Evolutionary conservation across 2,888 invertebrate species (phyloP), one percentile per base, ranked within the genome.

Genomic region (Thereva unica): DNA sequence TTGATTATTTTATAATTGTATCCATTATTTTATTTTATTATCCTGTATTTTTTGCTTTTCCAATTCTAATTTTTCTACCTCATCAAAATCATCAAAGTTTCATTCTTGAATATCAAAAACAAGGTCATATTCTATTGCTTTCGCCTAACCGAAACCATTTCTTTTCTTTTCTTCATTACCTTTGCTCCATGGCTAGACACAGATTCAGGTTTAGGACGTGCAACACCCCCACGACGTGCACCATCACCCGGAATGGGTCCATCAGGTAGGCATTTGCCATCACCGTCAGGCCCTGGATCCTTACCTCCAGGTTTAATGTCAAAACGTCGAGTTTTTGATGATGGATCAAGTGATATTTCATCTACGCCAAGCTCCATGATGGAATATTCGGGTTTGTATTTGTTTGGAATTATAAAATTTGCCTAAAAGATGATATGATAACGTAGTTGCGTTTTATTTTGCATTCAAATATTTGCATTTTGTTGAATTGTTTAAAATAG

Each of bases 181-280:
- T 57, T 64, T 54, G 54, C 61, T 61, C 61, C 61, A 68, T 72
- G 78, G 75, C 73, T 84, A 80, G 88, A 88, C 82, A 87, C 90
- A 81, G 93, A 93, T 85, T 92, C 92, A 73, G 93, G 93, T 71
- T 84, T 93, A 82, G 93, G 93, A 54, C 86, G 92, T 75, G 91
- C 92, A 57, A 93, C 94, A 66, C 93, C 93, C 66, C 93, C 93
- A 57, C 85, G 93, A 71, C 87, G 93, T 77, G 92, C 92, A 50
- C 91, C 93, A 64, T 93, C 93, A 71, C 93, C 93, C 35, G 92
- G 91, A 66, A 87, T 91, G 86, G 83, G 85, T 71, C 85, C 86
- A 74, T 84, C 87, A 78, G 76, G 78, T 76, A 87, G 92, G 77
- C 88, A 91, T 81, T 85, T 92, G 75, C 89, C 89, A 74, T 91